Conservation (phyloP, 2,797 vertebrate genomes). For the Lacerta viridis region DNA sequence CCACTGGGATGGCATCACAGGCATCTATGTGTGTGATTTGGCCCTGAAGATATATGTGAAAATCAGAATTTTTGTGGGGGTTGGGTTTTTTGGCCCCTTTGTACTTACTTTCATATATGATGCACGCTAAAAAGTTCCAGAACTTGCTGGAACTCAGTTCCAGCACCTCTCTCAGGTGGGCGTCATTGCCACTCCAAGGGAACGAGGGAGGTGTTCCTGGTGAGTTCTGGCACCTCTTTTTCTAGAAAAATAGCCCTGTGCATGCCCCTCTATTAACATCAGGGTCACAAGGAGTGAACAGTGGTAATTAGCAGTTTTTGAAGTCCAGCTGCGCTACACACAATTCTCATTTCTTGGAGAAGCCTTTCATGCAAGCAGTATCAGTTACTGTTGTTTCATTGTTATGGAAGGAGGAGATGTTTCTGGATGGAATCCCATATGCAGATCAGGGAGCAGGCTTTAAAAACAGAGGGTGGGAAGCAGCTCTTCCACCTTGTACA, state of each 20-base stretch:
- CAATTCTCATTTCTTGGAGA: conserved; percentile 61
- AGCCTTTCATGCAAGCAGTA: conserved; percentile 17
- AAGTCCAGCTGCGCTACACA: conserved; percentile 55
- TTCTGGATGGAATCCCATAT: conserved; percentile 29
- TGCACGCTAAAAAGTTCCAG: no score
- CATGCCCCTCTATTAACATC: background rate
- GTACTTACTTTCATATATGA: background rate
- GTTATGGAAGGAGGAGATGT: conserved; percentile 50
- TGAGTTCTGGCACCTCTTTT: no score
- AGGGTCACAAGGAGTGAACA: conserved; percentile 40
- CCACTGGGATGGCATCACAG: background rate
- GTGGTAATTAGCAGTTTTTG: conserved; percentile 14
- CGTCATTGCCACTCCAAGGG: no score
- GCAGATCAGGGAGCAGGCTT: conserved; percentile 50
- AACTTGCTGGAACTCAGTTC: no score
- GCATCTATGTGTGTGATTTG: background rate
- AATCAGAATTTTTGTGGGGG: background rate
- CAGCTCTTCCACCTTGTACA: conserved; percentile 15
- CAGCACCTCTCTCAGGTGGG: no score
- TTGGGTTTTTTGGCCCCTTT: background rate
- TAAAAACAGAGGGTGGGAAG: conserved; percentile 23
- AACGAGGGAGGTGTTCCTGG: no score
- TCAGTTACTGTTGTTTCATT: conserved; percentile 33
- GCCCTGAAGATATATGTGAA: background rate
- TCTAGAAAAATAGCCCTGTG: conserved; percentile 17